Percentiles rank a stretch among this genome's conserved stretches.
These are phyloP conservation scores for Drosophila paulistorum DNA, from an alignment of 1,140 invertebrate genomes.

Conservation along the genomic window DNA sequence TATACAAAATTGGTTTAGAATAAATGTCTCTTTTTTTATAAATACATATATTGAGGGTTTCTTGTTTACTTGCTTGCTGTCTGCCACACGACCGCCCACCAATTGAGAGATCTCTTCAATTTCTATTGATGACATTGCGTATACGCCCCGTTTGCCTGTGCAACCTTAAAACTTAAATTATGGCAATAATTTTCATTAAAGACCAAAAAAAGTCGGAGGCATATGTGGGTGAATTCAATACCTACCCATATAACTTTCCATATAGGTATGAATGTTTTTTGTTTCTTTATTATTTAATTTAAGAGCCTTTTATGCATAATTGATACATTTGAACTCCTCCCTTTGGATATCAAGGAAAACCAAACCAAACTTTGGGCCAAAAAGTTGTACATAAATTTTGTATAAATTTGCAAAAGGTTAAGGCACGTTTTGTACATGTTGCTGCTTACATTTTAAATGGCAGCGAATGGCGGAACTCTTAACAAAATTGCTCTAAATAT, in stretches of 20 bases:
- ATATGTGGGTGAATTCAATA: neutral
- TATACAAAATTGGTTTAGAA: conserved; percentile 67
- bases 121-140: conserved; percentile 53
- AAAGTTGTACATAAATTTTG: conserved; percentile 11
- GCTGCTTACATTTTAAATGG: conserved; percentile 11
- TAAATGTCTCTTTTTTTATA: conserved; percentile 50
- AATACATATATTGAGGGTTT: neutral
- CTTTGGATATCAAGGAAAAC: neutral
- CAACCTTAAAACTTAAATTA: conserved; percentile 3
- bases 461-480: conserved; percentile 4
- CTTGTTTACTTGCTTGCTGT: conserved; percentile 9
- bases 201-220: neutral
- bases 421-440: conserved; percentile 12
- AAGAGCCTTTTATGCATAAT: conserved; percentile 12
- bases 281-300: neutral
- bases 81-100: conserved; percentile 55
- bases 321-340: conserved; percentile 2
- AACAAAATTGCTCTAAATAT: conserved; percentile 13
- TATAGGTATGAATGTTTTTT: neutral
- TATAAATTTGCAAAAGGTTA: conserved; percentile 12
- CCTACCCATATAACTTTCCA: neutral
- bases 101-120: conserved; percentile 62
- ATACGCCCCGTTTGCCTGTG: neutral
- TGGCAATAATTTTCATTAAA: neutral
- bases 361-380: conserved; percentile 2